phyloP scores from a whole-genome alignment of 92 coral and sea anemone genomes.

The Galaxea fascicularis region DNA sequence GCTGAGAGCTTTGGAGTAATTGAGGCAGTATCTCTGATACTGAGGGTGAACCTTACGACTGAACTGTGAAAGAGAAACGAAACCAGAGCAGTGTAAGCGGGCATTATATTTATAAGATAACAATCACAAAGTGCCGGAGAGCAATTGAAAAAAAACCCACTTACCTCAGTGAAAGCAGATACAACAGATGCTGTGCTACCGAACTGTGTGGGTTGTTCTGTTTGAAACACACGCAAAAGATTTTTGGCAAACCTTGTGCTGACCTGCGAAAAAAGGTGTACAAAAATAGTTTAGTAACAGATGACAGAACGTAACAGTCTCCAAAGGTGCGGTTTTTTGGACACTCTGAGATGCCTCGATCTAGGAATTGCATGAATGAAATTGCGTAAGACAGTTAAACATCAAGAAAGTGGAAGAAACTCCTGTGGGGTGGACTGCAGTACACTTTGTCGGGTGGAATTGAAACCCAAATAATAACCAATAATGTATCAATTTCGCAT shows the following conservation, averaged over 20 bases:
- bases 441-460: too few species aligned
- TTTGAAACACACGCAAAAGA: slow-evolving; percentile 87
- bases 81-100: neutral
- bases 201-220: slow-evolving; percentile 90
- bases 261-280: slow-evolving; percentile 61
- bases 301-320: neutral
- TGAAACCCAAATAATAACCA: too few species aligned
- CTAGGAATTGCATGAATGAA: too few species aligned
- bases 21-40: slow-evolving; percentile 90
- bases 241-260: slow-evolving; percentile 96
- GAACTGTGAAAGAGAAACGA: slow-evolving; percentile 64
- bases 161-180: slow-evolving; percentile 94
- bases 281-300: neutral
- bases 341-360: too few species aligned
- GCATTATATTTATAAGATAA: neutral
- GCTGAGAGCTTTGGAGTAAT: slow-evolving; percentile 89
- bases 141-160: neutral
- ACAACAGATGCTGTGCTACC: slow-evolving; percentile 99
- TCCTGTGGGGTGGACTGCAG: too few species aligned
- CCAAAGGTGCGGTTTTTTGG: neutral
- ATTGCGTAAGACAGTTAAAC: too few species aligned
- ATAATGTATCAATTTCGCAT: too few species aligned
- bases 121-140: neutral
- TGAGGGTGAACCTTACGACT: slow-evolving; percentile 96
- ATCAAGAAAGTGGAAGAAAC: too few species aligned